phyloP scores from a whole-genome alignment of 2,888 invertebrate genomes.

The Slavum lentiscoides region DNA sequence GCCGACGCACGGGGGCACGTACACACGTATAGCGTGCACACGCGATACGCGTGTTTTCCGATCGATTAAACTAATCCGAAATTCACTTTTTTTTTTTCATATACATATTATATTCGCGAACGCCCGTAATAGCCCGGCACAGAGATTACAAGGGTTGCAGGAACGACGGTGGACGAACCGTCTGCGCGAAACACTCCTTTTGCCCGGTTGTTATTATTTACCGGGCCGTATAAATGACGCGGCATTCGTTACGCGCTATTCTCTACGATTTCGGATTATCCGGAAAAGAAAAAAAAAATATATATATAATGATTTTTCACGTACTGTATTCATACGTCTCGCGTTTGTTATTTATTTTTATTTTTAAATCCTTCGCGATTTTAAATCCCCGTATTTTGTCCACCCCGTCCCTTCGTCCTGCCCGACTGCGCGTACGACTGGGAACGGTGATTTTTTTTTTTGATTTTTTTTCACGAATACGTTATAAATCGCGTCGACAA shows the following conservation, averaged over 20 bases:
- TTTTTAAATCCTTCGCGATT: constrained; percentile 16
- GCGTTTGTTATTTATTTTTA: neutral
- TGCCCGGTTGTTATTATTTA: too few relatives aligned
- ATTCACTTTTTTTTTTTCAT: constrained; percentile 9
- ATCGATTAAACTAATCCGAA: constrained; percentile 45
- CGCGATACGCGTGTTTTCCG: constrained; percentile 19
- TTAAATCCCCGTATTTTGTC: neutral
- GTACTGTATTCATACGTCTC: neutral
- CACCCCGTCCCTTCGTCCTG: too few relatives aligned
- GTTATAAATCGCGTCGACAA: neutral
- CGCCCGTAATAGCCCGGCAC: constrained; percentile 19
- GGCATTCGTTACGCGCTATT: neutral
- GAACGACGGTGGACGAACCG: neutral
- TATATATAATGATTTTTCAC: neutral
- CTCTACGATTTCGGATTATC: constrained; percentile 26
- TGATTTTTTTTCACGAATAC: neutral
- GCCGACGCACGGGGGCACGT: too few relatives aligned
- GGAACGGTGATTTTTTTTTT: too few relatives aligned
- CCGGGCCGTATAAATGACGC: too few relatives aligned
- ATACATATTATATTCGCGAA: neutral
- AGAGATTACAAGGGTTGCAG: constrained; percentile 19
- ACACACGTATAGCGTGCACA: neutral
- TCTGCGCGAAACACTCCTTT: neutral
- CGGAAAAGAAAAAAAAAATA: neutral
- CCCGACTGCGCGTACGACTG: too few relatives aligned